Evolutionary conservation across 2,113 vertebrate species (phyloP).

Genomic region (zebrafish (Danio rerio)): DNA sequence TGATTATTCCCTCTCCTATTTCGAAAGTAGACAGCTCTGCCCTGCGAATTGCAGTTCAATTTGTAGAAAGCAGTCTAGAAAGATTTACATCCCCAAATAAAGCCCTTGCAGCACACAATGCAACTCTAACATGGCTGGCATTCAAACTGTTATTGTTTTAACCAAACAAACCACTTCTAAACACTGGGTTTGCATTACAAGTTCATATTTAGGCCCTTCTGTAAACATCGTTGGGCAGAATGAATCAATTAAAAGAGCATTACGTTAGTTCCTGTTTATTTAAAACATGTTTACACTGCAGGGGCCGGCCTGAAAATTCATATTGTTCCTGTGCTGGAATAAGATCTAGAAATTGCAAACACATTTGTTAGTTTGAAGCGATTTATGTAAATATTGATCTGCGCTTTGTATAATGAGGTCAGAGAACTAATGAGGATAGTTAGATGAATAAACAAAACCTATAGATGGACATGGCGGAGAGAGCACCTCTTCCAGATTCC

Average conservation of each 20-base stretch:
- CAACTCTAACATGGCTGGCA: constrained; percentile 70
- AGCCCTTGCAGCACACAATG: constrained; percentile 42
- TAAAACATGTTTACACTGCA: constrained; percentile 84
- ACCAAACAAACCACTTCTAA: constrained; percentile 82
- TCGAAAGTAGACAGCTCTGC: constrained; percentile 31
- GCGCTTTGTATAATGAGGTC: constrained; percentile 42
- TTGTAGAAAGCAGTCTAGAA: constrained; percentile 63
- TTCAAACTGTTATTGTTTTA: constrained; percentile 81
- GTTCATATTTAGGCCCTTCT: constrained; percentile 81
- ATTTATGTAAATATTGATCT: constrained; percentile 77
- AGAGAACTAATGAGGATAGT: constrained; percentile 44
- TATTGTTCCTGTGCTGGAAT: constrained; percentile 57
- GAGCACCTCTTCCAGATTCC: background rate
- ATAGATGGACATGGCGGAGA: constrained; percentile 34
- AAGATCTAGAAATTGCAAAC: constrained; percentile 71
- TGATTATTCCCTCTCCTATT: constrained; percentile 65
- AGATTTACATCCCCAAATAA: constrained; percentile 34
- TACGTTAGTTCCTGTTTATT: constrained; percentile 86
- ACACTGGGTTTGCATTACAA: constrained; percentile 79
- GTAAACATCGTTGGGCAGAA: constrained; percentile 81
- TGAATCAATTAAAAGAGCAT: constrained; percentile 87
- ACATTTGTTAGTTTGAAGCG: constrained; percentile 73
- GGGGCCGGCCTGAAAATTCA: constrained; percentile 75
- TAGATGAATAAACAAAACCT: constrained; percentile 24
- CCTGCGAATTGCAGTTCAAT: constrained; percentile 56